phyloP scores from a whole-genome alignment of 2,797 vertebrate genomes.

The Pachyuromys duprasi region DNA sequence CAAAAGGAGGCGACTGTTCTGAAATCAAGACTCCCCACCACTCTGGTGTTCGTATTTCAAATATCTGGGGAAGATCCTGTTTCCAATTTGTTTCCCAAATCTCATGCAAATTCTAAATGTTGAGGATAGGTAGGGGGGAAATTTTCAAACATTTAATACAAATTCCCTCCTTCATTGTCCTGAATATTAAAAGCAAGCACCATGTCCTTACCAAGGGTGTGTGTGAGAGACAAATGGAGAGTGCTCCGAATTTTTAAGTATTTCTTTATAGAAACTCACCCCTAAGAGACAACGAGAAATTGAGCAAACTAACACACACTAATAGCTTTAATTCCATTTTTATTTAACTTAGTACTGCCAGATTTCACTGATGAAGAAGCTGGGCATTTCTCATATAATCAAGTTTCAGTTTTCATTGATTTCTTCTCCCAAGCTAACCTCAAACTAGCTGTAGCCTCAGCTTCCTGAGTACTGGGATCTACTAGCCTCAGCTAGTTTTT shows the following conservation, averaged over 20 bases:
- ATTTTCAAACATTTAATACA: conserved; percentile 75
- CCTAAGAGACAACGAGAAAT: not conserved
- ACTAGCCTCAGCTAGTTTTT: not conserved
- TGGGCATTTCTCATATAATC: not conserved
- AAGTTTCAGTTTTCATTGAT: conserved; percentile 2
- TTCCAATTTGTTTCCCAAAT: conserved; percentile 74
- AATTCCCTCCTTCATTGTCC: conserved; percentile 67
- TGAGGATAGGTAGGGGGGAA: conserved; percentile 29
- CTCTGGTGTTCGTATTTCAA: conserved; percentile 52
- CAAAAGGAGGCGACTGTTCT: conserved; percentile 58
- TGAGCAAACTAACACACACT: not conserved
- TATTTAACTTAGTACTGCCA: not conserved
- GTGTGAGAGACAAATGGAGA: not conserved
- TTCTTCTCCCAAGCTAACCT: not conserved
- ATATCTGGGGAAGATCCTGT: conserved; percentile 54
- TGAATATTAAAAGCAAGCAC: conserved; percentile 59
- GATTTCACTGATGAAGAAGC: conserved; percentile 44
- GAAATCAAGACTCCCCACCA: conserved; percentile 44
- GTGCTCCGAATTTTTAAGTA: not conserved
- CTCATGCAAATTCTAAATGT: conserved; percentile 69
- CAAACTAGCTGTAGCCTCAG: not conserved
- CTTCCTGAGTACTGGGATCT: not conserved
- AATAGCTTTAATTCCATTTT: conserved; percentile 9
- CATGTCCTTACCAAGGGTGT: conserved; percentile 41
- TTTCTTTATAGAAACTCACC: conserved; percentile 54